Conservation (phyloP, 2,113 vertebrate genomes). For the Semicossyphus pulcher region DNA sequence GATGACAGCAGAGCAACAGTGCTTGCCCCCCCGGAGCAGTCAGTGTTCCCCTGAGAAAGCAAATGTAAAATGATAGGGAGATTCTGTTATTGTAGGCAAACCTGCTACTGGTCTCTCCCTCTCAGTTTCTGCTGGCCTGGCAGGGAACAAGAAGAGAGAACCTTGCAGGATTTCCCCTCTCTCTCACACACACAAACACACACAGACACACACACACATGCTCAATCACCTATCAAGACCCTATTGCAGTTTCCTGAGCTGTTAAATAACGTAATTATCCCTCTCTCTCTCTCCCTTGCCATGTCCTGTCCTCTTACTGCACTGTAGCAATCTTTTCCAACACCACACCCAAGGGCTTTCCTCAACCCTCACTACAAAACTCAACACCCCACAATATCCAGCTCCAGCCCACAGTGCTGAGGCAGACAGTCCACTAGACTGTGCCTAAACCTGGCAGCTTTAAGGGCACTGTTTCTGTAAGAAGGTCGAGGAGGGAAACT, state of each 20-base stretch:
- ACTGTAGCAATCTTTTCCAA: constrained; percentile 11
- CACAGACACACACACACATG: constrained; percentile 35
- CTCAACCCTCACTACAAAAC: background rate
- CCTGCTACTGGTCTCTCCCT: constrained; percentile 33
- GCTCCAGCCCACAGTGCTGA: background rate
- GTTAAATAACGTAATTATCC: constrained; percentile 65
- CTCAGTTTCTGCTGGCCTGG: constrained; percentile 58
- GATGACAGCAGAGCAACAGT: constrained; percentile 50
- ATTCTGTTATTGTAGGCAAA: constrained; percentile 53
- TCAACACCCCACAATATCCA: background rate
- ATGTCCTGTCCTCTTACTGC: constrained; percentile 27
- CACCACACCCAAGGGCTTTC: constrained; percentile 35
- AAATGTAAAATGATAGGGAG: constrained; percentile 55
- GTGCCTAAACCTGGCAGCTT: constrained; percentile 1
- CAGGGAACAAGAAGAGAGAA: constrained; percentile 53
- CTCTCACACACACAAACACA: constrained; percentile 19
- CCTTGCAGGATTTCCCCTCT: constrained; percentile 66
- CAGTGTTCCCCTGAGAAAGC: constrained; percentile 33
- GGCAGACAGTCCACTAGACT: constrained; percentile 16
- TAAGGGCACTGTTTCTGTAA: constrained; percentile 25
- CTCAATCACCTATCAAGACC: constrained; percentile 32
- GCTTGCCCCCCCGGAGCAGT: constrained; percentile 23
- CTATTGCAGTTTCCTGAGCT: constrained; percentile 60
- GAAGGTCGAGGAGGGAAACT: constrained; percentile 3
- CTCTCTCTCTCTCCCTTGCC: constrained; percentile 17